Conservation (phyloP, 2,113 vertebrate genomes). For the Cololabis saira region DNA sequence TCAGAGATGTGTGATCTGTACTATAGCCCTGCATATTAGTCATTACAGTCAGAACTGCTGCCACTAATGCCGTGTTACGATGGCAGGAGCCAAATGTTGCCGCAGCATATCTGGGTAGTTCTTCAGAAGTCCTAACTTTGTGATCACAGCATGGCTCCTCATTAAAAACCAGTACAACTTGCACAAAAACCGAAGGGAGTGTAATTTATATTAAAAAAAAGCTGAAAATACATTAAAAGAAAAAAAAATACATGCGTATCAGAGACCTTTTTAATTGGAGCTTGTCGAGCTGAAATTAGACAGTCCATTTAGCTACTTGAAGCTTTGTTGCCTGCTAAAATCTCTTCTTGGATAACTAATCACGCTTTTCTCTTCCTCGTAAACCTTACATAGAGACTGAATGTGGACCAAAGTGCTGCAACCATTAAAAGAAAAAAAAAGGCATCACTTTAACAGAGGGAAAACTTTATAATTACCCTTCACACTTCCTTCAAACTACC, state of each 20-base stretch:
- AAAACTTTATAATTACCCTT: slow-evolving; percentile 32
- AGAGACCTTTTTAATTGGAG: slow-evolving; percentile 18
- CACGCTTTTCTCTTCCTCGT: not conserved
- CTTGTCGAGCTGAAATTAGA: slow-evolving; percentile 13
- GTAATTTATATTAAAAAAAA: not conserved
- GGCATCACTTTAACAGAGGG: slow-evolving; percentile 7
- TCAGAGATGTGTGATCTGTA: slow-evolving; percentile 16
- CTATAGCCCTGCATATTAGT: slow-evolving; percentile 44
- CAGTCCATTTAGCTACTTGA: not conserved
- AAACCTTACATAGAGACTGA: not conserved
- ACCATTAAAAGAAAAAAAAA: not conserved
- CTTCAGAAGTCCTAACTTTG: slow-evolving; percentile 48
- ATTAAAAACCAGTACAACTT: slow-evolving; percentile 41
- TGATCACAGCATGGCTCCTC: slow-evolving; percentile 43
- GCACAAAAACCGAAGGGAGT: slow-evolving; percentile 21
- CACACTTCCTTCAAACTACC: not conserved
- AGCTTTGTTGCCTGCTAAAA: slow-evolving; percentile 15
- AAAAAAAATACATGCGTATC: not conserved
- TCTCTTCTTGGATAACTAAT: slow-evolving; percentile 12
- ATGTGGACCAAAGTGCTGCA: not conserved
- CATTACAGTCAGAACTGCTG: slow-evolving; percentile 45
- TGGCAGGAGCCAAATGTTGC: slow-evolving; percentile 39
- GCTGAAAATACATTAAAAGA: not conserved
- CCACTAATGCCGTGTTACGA: slow-evolving; percentile 43
- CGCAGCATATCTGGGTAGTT: slow-evolving; percentile 27